Evolutionary conservation across 2,797 vertebrate genomes (phyloP), one percentile per base, ranked within the genome.

Genomic region (Linurgus olivaceus): DNA sequence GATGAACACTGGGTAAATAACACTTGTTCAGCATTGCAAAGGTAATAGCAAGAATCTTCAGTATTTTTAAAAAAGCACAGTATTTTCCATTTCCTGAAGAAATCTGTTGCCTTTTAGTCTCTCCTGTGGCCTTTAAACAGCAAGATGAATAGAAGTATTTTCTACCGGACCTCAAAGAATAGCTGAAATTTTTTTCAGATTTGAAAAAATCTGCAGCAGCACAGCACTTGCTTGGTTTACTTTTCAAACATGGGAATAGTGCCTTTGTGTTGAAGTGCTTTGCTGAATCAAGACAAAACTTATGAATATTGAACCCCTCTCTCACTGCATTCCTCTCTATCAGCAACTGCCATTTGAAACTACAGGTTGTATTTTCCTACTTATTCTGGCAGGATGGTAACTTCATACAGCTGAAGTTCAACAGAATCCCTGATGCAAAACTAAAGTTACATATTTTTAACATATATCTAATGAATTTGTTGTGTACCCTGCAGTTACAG

Each of bases 381-480:
- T 65, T 81, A 10, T 38, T 86, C 55, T 63, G 57, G 79, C 58
- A 92, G 80, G 84, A 95, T 76, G 95, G 88, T 72, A 97, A 94
- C 92, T 93, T 97, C 90, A 97, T 90, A 96, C 66, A 76, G 86
- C 91, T 96, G 42, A 50, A 97, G 96, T 96, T 97, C 93, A 96
- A 96, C 26, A 96, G 76, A 96, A 95, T 84, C 67, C 84, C 87
- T 86, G 80, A 93, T 86, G 62, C 61, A 93, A 88, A 91, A 94
- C 77, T 87, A 48, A 94, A 88, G 85, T 88, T 70, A 91, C 51
- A 33, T 29, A 76, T 67, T 94, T 90, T 73, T 76, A 94, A 91
- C 82, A 78, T 72, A 61, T 25, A 66, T 62, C 33, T 68, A 89
- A 91, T 65, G 85, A 92, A 84, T 95, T 84, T 94, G 73, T 92